Conservation (phyloP, 2,888 invertebrate species). For the Clunio marinus region DNA sequence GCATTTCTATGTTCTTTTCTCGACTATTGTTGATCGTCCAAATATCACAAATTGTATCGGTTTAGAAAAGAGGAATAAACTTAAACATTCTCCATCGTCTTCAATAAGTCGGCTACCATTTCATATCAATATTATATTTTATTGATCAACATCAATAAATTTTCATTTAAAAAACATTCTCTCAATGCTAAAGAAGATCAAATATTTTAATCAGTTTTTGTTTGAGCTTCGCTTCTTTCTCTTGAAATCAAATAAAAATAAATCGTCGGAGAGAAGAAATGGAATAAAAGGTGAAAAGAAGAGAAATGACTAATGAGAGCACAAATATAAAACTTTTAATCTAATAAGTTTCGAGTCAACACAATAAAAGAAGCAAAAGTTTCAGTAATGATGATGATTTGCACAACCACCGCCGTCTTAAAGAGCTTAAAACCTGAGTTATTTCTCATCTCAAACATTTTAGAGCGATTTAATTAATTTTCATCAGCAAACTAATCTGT, state of each 20-base stretch:
- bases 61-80: not conserved
- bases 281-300: not conserved
- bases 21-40: conserved; percentile 1
- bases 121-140: conserved; percentile 26
- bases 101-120: conserved; percentile 28
- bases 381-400: conserved; percentile 28
- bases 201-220: conserved; percentile 32
- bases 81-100: not conserved
- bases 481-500: not conserved
- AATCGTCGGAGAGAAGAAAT: no score
- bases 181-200: conserved; percentile 13
- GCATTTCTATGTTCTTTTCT: conserved; percentile 29
- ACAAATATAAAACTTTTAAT: conserved; percentile 15
- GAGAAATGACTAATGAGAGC: conserved; percentile 36
- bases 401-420: conserved; percentile 29
- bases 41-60: conserved; percentile 15
- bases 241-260: conserved; percentile 1
- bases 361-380: not conserved
- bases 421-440: not conserved
- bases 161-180: conserved; percentile 23
- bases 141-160: conserved; percentile 38
- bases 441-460: not conserved
- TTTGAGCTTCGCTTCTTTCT: not conserved
- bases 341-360: conserved; percentile 21
- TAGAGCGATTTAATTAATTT: conserved; percentile 1